phyloP scores from a whole-genome alignment of 1,140 invertebrate species.

The Hermatobates lingyangjiaoensis region DNA sequence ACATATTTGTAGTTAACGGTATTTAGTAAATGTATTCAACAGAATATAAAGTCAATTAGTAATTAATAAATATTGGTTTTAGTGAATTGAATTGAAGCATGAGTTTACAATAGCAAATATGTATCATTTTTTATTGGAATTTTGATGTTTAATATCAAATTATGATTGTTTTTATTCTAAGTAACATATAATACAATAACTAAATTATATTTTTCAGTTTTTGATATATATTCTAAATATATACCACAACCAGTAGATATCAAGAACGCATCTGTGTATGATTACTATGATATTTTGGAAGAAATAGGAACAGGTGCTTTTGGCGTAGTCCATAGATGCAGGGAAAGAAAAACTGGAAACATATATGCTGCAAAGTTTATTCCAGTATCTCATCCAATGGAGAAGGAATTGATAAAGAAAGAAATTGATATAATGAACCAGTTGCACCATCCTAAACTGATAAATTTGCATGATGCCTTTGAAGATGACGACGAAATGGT shows the following conservation, averaged over 20 bases:
- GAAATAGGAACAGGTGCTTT: conserved; percentile 98
- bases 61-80: too few relatives aligned
- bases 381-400: conserved; percentile 81
- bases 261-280: conserved; percentile 84
- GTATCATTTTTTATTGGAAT: not conserved
- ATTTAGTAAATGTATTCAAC: too few relatives aligned
- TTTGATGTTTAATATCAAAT: not conserved
- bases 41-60: too few relatives aligned
- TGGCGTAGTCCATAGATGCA: conserved; percentile 92
- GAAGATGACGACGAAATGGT: conserved; percentile 99
- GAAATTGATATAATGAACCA: conserved; percentile 99
- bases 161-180: not conserved
- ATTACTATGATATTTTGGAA: conserved; percentile 95
- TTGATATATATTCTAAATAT: conserved; percentile 93
- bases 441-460: conserved; percentile 89
- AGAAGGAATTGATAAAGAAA: conserved; percentile 90
- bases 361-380: conserved; percentile 99
- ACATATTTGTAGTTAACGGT: too few relatives aligned
- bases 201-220: conserved; percentile 40
- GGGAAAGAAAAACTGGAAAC: conserved; percentile 87
- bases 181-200: not conserved
- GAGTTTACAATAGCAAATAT: not conserved
- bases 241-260: conserved; percentile 93
- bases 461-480: conserved; percentile 96
- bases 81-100: too few relatives aligned